phyloP scores from a whole-genome alignment of 92 coral and sea anemone species.

The Chrysogorgia sp. region DNA sequence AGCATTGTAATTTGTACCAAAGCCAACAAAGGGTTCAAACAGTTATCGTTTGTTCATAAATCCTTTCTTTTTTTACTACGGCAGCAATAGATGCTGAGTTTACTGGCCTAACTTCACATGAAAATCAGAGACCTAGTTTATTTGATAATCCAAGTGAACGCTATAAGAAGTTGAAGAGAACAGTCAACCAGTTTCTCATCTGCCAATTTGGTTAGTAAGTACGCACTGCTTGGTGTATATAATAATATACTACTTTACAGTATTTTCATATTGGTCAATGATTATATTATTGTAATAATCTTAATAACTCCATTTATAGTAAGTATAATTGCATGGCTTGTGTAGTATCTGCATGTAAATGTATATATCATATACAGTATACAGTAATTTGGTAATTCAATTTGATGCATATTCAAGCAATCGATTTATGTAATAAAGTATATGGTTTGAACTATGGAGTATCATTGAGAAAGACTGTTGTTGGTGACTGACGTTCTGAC shows the following conservation, averaged over 20 bases:
- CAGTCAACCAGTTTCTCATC: constrained; percentile 80
- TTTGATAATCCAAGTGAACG: constrained; percentile 88
- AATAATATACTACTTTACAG: neutral
- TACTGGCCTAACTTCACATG: constrained; percentile 80
- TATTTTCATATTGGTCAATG: neutral
- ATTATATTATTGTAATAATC: neutral
- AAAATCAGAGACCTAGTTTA: constrained; percentile 71
- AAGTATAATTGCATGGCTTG: too few species aligned
- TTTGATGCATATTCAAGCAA: too few species aligned
- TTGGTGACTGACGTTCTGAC: too few species aligned
- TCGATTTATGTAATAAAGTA: too few species aligned
- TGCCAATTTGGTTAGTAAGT: constrained; percentile 98
- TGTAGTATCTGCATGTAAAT: too few species aligned
- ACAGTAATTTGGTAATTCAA: too few species aligned
- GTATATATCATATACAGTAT: too few species aligned
- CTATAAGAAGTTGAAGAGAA: constrained; percentile 83
- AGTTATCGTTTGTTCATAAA: neutral
- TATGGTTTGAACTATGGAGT: too few species aligned
- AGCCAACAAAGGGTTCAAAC: neutral
- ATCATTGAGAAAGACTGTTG: too few species aligned
- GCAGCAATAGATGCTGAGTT: constrained; percentile 96
- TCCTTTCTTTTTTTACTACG: neutral
- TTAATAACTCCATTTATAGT: neutral
- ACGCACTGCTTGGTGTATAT: neutral
- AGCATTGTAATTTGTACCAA: neutral